Evolutionary conservation across 2,888 invertebrate genomes (phyloP), one percentile per base, ranked within the genome.

Genomic region (Endomychus coccineus): DNA sequence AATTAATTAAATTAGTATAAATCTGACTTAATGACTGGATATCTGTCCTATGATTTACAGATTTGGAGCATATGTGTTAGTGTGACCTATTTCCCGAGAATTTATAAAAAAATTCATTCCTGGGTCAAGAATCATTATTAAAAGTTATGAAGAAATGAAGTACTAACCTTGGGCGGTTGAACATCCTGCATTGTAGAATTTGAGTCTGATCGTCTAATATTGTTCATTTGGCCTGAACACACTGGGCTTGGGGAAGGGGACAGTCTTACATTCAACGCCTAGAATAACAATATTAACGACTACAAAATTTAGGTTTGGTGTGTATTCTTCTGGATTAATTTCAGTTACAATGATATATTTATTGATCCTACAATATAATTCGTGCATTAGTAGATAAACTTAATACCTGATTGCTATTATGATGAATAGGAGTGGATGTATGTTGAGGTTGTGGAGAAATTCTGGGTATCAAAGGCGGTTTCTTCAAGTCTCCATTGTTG

Each of bases 221-320:
- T 57, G 21, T 57, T 61, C 25, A 49, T 53, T 9, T 52, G 44
- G 12, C 59, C 46, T 29, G 55, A 49, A 21, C 54, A 53, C 11
- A 69, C 61, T 11, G 69, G 69, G 55, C 69, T 69, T 10, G 69
- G 69, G 3, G 69, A 68, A 15, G 69, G 68, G 15, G 69, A 68
- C 44, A 62, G 56, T 40, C 66, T 49, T 43, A 62, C 41, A 37
- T 48, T 53, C 25, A 48, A 34, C 36, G 48, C 52, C 58, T 59
- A 25, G 3, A 46, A 48, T 31, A 36, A 16, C 21, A 27, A 25
- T 27, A 15, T 10, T 3, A 11, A 22, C n/a, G 11, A n/a, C n/a
- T n/a, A n/a, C n/a, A n/a, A n/a, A n/a, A n/a, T n/a, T n/a, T n/a
- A n/a, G n/a, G n/a, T n/a, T n/a, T n/a, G n/a, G n/a, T n/a, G n/a